Percentiles rank a stretch among this genome's conserved stretches.
These are phyloP conservation scores for Poecilia picta DNA, from an alignment of 2,797 vertebrate species.

Conservation along the genomic window DNA sequence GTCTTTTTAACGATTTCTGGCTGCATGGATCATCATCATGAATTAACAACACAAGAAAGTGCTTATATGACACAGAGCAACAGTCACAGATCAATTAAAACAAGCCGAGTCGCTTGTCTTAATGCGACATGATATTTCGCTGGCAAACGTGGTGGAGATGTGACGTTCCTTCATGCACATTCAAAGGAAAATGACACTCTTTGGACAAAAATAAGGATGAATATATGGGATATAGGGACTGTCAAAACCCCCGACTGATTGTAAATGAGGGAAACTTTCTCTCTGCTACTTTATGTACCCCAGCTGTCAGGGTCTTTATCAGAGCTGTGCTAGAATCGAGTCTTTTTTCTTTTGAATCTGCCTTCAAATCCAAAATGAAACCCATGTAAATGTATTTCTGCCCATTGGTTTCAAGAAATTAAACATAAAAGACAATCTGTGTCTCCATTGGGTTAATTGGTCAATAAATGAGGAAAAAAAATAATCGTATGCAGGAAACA, in stretches of 20 bases:
- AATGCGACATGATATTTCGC: constrained; percentile 62
- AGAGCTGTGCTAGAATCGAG: background rate
- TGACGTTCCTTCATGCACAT: constrained; percentile 69
- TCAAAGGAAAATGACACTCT: constrained; percentile 55
- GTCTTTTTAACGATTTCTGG: constrained; percentile 35
- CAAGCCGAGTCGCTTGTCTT: constrained; percentile 68
- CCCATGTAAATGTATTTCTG: background rate
- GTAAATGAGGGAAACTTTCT: background rate
- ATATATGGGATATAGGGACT: constrained; percentile 43
- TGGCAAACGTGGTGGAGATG: constrained; percentile 65
- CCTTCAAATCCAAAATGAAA: constrained; percentile 8
- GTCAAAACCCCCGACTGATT: constrained; percentile 1
- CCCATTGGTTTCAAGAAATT: background rate
- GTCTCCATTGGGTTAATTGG: background rate
- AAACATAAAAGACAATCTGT: background rate
- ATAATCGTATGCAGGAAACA: background rate
- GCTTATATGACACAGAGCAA: constrained; percentile 54
- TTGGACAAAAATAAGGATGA: constrained; percentile 51
- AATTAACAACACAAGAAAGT: constrained; percentile 51
- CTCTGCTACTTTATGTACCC: background rate
- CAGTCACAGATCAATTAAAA: constrained; percentile 68
- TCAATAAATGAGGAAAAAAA: background rate
- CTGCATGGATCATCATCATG: constrained; percentile 8
- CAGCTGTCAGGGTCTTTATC: background rate
- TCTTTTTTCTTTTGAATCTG: background rate